Evolutionary conservation across 2,797 vertebrate genomes (phyloP), one percentile per base, ranked within the genome.

Genomic region (Halcyon leucocephala): DNA sequence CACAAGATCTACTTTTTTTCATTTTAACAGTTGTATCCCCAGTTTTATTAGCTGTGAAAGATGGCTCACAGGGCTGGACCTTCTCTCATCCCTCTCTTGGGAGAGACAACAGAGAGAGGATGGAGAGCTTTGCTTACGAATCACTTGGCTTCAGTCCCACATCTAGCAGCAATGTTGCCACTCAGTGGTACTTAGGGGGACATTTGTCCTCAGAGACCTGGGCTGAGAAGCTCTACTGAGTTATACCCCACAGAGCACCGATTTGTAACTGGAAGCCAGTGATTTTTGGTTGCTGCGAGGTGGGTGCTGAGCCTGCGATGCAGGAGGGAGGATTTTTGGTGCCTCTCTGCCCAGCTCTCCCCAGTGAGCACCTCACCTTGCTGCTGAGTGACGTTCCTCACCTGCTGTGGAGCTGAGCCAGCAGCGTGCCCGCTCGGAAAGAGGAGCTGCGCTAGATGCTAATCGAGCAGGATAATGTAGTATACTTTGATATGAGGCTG

Each of bases 401-500:
- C 86, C 67, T 71, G 52, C 72, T 58, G 85, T 3, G 3, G 78
- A 88, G 89, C 80, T 41, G 61, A 71, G 5, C 18, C 13, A 80
- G 66, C 74, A 61, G 65, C 82, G 82, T 95, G 94, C 80, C 76
- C 90, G 28, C 72, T 77, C 37, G 44, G 90, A 62, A 28, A 86
- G 39, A 42, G 83, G 70, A 90, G 92, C 94, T 52, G 65, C 4
- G 39, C 88, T 51, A 33, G 95, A 93, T 93, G 94, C 92, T 86
- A 58, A 93, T 93, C 83, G 44, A 83, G 95, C 87, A 77, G 92
- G 52, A 54, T 82, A 44, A 93, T 60, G 82, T 83, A 9, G 58
- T 92, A 44, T 71, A 57, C 95, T 97, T 97, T 94, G 93, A 96
- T 93, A 89, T 2, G 52, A 91, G 82, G 72, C 92, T 89, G 90